Evolutionary conservation across 1,140 invertebrate genomes (phyloP).

Genomic region (Orchestia grillus): DNA sequence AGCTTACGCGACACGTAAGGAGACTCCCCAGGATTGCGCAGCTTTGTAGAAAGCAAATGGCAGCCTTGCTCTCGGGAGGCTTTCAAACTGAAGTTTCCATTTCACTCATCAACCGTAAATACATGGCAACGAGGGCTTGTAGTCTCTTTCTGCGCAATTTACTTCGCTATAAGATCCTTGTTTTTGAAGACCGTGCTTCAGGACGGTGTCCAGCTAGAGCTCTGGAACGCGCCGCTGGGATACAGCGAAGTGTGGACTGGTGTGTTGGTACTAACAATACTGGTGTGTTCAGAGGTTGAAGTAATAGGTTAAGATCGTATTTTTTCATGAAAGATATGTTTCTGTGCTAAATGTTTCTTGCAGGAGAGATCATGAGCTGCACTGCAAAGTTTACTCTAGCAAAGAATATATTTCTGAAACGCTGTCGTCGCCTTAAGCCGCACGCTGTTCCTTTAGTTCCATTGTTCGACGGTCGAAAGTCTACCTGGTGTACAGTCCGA

Average conservation of each 20-base stretch:
- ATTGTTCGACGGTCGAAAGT: background rate
- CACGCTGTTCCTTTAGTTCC: background rate
- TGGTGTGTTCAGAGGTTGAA: background rate
- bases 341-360: background rate
- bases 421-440: background rate
- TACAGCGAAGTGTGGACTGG: background rate
- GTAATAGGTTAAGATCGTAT: background rate
- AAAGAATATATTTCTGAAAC: background rate
- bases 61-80: background rate
- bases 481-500: background rate
- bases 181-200: background rate
- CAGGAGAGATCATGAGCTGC: background rate
- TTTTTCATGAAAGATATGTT: background rate
- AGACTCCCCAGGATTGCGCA: background rate
- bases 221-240: background rate
- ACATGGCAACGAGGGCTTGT: background rate
- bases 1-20: background rate
- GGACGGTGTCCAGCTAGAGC: background rate
- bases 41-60: background rate
- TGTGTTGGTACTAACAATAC: background rate
- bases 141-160: background rate
- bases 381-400: background rate
- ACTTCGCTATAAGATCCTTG: background rate
- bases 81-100: background rate
- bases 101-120: constrained; percentile 2